Evolutionary conservation across 2,888 invertebrate species (phyloP).

Genomic region (Melitaea athalia): DNA sequence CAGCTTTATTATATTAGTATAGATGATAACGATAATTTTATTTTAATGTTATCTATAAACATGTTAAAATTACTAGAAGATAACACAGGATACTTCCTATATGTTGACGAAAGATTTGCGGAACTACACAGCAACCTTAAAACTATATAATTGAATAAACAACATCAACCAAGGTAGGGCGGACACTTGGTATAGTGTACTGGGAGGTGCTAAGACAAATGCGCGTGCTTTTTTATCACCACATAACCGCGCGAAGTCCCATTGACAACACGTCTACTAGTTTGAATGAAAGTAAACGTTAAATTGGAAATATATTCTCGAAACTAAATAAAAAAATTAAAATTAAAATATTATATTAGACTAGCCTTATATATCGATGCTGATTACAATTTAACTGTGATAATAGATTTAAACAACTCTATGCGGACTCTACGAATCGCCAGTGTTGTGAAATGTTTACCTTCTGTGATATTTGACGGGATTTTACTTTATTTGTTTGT

Average conservation of each 20-base stretch:
- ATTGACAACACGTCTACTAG: constrained; percentile 54
- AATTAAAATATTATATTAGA: neutral
- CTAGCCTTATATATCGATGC: neutral
- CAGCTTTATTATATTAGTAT: too few species aligned
- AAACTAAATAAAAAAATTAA: neutral
- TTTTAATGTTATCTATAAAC: neutral
- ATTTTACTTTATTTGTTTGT: constrained; percentile 58
- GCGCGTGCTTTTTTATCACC: constrained; percentile 49
- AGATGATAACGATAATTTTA: neutral
- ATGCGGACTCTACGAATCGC: constrained; percentile 59
- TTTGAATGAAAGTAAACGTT: neutral
- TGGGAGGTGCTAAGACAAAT: constrained; percentile 59
- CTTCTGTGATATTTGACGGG: constrained; percentile 67
- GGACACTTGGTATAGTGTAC: constrained; percentile 39
- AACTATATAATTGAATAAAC: constrained; percentile 62
- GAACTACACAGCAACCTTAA: constrained; percentile 50
- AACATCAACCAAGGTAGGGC: constrained; percentile 63
- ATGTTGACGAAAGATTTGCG: constrained; percentile 29
- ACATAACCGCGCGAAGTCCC: constrained; percentile 55
- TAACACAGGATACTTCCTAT: constrained; percentile 34
- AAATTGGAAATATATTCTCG: neutral
- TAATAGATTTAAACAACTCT: constrained; percentile 36
- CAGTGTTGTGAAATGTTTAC: constrained; percentile 70
- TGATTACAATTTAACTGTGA: neutral
- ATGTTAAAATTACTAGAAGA: constrained; percentile 14